Evolutionary conservation across 2,113 vertebrate genomes (phyloP).

Genomic region (Sorex fumeus): DNA sequence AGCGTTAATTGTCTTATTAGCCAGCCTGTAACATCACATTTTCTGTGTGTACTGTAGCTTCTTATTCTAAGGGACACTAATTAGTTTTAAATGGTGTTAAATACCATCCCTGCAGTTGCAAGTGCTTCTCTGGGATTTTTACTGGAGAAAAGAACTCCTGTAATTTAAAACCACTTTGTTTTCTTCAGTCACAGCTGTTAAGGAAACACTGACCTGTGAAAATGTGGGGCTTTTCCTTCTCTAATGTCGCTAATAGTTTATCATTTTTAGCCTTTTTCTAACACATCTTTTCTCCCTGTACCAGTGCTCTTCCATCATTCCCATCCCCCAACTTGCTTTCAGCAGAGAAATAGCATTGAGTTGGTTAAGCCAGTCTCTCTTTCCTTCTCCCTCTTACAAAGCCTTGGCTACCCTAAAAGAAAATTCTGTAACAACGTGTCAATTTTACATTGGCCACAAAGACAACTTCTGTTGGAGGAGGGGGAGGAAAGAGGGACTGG

Average conservation of each 20-base stretch:
- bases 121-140: slow-evolving; percentile 81
- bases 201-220: slow-evolving; percentile 68
- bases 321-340: slow-evolving; percentile 79
- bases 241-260: slow-evolving; percentile 26
- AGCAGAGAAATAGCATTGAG: slow-evolving; percentile 80
- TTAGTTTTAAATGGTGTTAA: slow-evolving; percentile 83
- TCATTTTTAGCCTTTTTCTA: slow-evolving; percentile 26
- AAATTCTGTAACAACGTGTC: slow-evolving; percentile 92
- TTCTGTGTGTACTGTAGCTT: slow-evolving; percentile 63
- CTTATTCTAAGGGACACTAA: slow-evolving; percentile 81
- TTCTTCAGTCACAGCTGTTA: slow-evolving; percentile 65
- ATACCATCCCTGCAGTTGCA: slow-evolving; percentile 79
- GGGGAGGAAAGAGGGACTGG: slow-evolving; percentile 82
- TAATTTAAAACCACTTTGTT: slow-evolving; percentile 72
- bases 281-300: not conserved
- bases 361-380: slow-evolving; percentile 84
- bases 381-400: slow-evolving; percentile 74
- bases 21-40: slow-evolving; percentile 69
- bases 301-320: slow-evolving; percentile 39
- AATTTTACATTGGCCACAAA: slow-evolving; percentile 92
- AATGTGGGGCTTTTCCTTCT: slow-evolving; percentile 36
- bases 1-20: slow-evolving; percentile 70
- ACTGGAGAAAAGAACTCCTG: slow-evolving; percentile 70
- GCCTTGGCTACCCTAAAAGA: slow-evolving; percentile 90
- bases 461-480: slow-evolving; percentile 90